phyloP scores from a whole-genome alignment of 2,797 vertebrate species.

The Poeciliopsis presidionis region DNA sequence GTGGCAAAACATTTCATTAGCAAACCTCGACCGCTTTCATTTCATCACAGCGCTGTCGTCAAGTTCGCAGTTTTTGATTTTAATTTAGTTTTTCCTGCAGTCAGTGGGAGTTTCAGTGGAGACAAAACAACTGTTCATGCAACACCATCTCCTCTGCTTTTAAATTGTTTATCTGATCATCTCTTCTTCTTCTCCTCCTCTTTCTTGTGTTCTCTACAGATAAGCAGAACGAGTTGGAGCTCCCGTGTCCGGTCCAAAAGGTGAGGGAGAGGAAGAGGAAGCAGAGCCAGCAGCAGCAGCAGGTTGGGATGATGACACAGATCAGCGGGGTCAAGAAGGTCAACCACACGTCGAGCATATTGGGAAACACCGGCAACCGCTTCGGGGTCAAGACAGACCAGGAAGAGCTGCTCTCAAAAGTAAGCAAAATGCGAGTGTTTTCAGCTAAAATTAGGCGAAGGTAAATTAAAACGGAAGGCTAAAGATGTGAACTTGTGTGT shows the following conservation, averaged over 20 bases:
- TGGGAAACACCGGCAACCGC: constrained; percentile 86
- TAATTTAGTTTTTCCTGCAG: background rate
- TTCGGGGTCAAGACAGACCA: constrained; percentile 97
- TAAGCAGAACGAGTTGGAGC: constrained; percentile 97
- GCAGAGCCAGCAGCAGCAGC: constrained; percentile 82
- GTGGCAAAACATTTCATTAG: constrained; percentile 27
- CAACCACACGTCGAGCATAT: constrained; percentile 88
- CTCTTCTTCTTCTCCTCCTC: constrained; percentile 12
- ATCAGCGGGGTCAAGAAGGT: constrained; percentile 96
- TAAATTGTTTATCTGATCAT: background rate
- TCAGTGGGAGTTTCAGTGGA: background rate
- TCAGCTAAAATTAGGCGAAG: accelerated
- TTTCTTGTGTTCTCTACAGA: constrained; percentile 75
- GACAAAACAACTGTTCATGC: background rate
- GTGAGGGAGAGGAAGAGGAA: constrained; percentile 95
- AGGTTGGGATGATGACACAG: constrained; percentile 90
- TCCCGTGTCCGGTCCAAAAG: constrained; percentile 93
- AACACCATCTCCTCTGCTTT: background rate
- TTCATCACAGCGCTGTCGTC: background rate
- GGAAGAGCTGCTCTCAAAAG: constrained; percentile 95
- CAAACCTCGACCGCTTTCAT: background rate
- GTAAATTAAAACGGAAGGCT: background rate
- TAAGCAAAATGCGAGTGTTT: constrained; percentile 33
- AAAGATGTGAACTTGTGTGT: constrained; percentile 19
- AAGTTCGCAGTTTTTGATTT: background rate